Conservation (phyloP, 2,888 invertebrate genomes). For the Nymphalis urticae region DNA sequence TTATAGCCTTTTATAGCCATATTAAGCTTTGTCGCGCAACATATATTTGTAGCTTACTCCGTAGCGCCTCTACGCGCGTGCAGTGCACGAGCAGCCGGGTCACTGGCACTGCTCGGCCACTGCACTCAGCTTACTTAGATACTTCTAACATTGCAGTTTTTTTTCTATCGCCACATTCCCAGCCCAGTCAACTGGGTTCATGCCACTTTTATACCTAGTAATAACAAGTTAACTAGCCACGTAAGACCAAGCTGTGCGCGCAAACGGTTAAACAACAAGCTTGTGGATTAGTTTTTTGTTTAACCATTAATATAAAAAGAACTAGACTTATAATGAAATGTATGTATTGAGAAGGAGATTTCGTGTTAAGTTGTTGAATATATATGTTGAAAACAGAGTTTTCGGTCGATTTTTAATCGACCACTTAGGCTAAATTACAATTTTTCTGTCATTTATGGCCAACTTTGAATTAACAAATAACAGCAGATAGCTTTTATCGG, state of each 20-base stretch:
- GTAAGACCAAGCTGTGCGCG: conserved; percentile 31
- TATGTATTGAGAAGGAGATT: too few relatives aligned
- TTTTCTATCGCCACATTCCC: conserved; percentile 77
- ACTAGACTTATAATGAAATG: not conserved
- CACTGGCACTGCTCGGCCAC: conserved; percentile 76
- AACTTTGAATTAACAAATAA: too few relatives aligned
- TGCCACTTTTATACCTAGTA: conserved; percentile 47
- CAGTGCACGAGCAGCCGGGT: conserved; percentile 57
- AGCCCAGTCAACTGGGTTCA: conserved; percentile 55
- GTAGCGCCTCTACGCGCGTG: conserved; percentile 65
- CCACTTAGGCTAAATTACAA: too few relatives aligned
- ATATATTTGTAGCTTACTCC: conserved; percentile 55
- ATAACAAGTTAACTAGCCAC: conserved; percentile 38
- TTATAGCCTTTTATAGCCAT: not conserved
- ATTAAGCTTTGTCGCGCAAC: conserved; percentile 3
- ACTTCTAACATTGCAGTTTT: conserved; percentile 77
- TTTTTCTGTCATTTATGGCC: too few relatives aligned
- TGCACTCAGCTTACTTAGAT: conserved; percentile 78
- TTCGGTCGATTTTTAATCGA: too few relatives aligned
- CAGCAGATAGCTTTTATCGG: too few relatives aligned
- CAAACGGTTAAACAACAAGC: conserved; percentile 22
- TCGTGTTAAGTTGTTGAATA: too few relatives aligned
- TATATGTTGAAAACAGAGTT: too few relatives aligned
- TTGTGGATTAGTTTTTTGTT: conserved; percentile 19
- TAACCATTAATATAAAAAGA: not conserved